These are phyloP conservation scores for Dermatophagoides farinae DNA, from an alignment of 1,140 invertebrate genomes.

Conservation along the genomic window DNA sequence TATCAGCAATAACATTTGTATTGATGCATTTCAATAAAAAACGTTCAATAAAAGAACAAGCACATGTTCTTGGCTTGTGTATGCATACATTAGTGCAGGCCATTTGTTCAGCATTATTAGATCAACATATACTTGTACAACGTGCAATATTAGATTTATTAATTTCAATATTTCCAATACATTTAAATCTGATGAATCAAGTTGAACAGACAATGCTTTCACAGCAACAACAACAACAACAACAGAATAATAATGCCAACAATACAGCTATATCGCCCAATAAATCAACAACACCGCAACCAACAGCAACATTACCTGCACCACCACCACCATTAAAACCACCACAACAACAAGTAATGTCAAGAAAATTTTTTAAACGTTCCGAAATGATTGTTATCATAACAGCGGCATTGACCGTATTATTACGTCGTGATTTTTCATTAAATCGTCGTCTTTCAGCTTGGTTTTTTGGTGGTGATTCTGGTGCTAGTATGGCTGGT, in stretches of 20 bases:
- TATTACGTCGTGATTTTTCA: constrained; percentile 73
- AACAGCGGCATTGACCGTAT: constrained; percentile 54
- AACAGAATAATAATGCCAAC: constrained; percentile 9
- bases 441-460: constrained; percentile 63
- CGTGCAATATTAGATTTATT: constrained; percentile 65
- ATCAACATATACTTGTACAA: constrained; percentile 62
- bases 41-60: constrained; percentile 57
- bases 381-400: constrained; percentile 54
- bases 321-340: not conserved
- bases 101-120: constrained; percentile 51
- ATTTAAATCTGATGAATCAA: constrained; percentile 39
- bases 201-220: not conserved
- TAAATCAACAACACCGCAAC: not conserved
- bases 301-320: not conserved
- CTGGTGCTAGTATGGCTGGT: not conserved
- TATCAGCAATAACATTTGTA: constrained; percentile 62
- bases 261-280: not conserved
- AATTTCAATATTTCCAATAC: constrained; percentile 61
- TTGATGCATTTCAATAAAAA: constrained; percentile 62
- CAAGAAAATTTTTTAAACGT: constrained; percentile 30
- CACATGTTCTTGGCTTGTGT: constrained; percentile 64
- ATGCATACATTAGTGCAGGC: constrained; percentile 57
- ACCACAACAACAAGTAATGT: not conserved
- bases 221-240: not conserved
- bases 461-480: constrained; percentile 55